Percentiles rank a stretch among this genome's conserved stretches.
These are phyloP conservation scores for Lutjanus erythropterus DNA, from an alignment of 2,113 vertebrate species.

Conservation along the genomic window DNA sequence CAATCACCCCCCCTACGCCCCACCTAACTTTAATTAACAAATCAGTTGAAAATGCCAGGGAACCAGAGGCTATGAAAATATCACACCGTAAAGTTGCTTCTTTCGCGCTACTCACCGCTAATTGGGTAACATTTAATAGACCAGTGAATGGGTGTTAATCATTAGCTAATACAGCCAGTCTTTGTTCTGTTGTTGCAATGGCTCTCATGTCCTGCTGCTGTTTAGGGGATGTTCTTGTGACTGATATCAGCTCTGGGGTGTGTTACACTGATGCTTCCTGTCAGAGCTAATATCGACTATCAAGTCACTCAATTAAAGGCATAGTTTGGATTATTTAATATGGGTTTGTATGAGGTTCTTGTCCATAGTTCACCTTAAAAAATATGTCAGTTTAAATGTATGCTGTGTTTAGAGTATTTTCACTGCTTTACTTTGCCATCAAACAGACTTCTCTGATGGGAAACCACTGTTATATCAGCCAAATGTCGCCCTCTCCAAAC, in stretches of 20 bases:
- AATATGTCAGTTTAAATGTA: too few species aligned
- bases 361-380: too few species aligned
- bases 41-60: constrained; percentile 74
- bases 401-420: too few species aligned
- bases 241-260: constrained; percentile 6
- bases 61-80: constrained; percentile 74
- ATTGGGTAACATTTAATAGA: constrained; percentile 65
- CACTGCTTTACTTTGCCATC: too few species aligned
- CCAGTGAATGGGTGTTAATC: constrained; percentile 44
- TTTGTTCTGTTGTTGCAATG: constrained; percentile 24
- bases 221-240: neutral
- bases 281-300: constrained; percentile 4
- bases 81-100: constrained; percentile 55
- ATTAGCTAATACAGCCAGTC: constrained; percentile 40
- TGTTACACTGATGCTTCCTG: neutral
- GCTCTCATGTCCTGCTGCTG: neutral
- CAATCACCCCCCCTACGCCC: constrained; percentile 53
- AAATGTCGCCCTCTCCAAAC: too few species aligned
- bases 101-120: constrained; percentile 41
- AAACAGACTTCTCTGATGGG: too few species aligned
- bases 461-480: too few species aligned
- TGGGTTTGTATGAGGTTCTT: too few species aligned
- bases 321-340: too few species aligned
- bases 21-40: constrained; percentile 78
- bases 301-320: too few species aligned